These are phyloP conservation scores for Labeo calbasu DNA, from an alignment of 2,797 vertebrate species.

Conservation along the genomic window DNA sequence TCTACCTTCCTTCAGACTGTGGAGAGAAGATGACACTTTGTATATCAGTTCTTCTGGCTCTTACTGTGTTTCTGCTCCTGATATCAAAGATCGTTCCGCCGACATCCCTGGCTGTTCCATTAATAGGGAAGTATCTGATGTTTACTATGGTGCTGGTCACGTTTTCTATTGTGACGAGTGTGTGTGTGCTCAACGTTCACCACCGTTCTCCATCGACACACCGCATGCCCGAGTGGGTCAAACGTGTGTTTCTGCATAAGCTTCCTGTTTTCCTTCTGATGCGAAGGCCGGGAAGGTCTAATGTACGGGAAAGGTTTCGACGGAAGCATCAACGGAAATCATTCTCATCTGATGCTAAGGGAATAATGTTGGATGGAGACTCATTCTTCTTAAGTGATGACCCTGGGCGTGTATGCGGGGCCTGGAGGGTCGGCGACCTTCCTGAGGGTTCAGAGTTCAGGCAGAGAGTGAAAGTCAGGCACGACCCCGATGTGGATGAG, in stretches of 20 bases:
- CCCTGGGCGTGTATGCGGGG: slow-evolving; percentile 65
- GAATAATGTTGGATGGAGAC: slow-evolving; percentile 61
- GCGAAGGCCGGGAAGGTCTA: slow-evolving; percentile 75
- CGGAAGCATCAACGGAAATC: slow-evolving; percentile 65
- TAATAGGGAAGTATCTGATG: slow-evolving; percentile 85
- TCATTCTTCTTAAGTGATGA: slow-evolving; percentile 74
- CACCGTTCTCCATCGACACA: slow-evolving; percentile 84
- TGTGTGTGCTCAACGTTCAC: slow-evolving; percentile 82
- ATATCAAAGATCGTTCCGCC: slow-evolving; percentile 85
- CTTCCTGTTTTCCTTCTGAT: slow-evolving; percentile 80
- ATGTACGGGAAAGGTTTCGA: slow-evolving; percentile 67
- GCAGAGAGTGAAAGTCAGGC: slow-evolving; percentile 65
- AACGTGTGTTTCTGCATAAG: slow-evolving; percentile 75
- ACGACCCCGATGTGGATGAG: slow-evolving; percentile 76
- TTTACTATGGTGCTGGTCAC: slow-evolving; percentile 85
- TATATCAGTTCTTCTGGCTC: slow-evolving; percentile 82
- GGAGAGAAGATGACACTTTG: slow-evolving; percentile 83
- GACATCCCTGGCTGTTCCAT: slow-evolving; percentile 82
- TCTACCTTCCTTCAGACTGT: slow-evolving; percentile 83
- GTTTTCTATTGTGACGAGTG: slow-evolving; percentile 79
- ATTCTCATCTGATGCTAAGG: slow-evolving; percentile 41
- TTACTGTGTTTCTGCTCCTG: slow-evolving; percentile 84
- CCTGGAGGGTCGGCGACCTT: slow-evolving; percentile 72
- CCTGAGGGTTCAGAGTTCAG: slow-evolving; percentile 72
- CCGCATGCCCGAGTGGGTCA: slow-evolving; percentile 83